phyloP scores from a whole-genome alignment of 2,888 invertebrate species.

The Temnothorax rugatulus region DNA sequence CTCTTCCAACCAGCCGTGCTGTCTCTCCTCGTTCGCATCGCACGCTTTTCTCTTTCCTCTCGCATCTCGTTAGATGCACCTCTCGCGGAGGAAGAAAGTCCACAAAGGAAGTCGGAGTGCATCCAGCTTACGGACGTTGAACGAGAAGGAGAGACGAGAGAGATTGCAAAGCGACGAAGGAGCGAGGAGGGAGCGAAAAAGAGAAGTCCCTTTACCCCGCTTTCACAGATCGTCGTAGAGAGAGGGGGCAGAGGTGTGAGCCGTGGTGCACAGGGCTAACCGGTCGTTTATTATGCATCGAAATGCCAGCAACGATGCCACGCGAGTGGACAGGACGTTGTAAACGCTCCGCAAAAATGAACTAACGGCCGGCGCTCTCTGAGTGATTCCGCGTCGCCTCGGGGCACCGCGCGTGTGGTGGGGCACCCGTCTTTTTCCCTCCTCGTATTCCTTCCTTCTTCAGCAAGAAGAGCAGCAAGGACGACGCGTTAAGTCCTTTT shows the following conservation, averaged over 20 bases:
- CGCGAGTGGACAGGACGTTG: constrained; percentile 85
- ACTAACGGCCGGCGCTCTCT: constrained; percentile 80
- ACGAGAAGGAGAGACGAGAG: constrained; percentile 56
- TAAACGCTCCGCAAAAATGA: constrained; percentile 83
- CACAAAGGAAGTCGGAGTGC: constrained; percentile 68
- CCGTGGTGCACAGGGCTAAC: constrained; percentile 81
- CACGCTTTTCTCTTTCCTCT: constrained; percentile 56
- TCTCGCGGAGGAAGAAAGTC: constrained; percentile 67
- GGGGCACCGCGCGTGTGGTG: constrained; percentile 73
- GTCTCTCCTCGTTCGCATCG: constrained; percentile 44
- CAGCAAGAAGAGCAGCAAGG: constrained; percentile 19
- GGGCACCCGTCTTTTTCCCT: constrained; percentile 48
- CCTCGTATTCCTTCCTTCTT: constrained; percentile 7
- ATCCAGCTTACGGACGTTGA: constrained; percentile 61
- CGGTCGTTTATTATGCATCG: constrained; percentile 86
- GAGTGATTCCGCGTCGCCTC: constrained; percentile 85
- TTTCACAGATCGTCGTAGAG: constrained; percentile 35
- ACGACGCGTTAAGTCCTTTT: constrained; percentile 51
- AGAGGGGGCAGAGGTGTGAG: constrained; percentile 79
- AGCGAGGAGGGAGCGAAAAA: constrained; percentile 30
- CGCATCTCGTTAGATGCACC: constrained; percentile 75
- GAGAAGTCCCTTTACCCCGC: constrained; percentile 30
- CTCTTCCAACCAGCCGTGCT: constrained; percentile 42
- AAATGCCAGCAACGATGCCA: constrained; percentile 85
- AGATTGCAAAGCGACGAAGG: constrained; percentile 33